phyloP scores from a whole-genome alignment of 2,113 vertebrate genomes.

The Dunckerocampus dactyliophorus region DNA sequence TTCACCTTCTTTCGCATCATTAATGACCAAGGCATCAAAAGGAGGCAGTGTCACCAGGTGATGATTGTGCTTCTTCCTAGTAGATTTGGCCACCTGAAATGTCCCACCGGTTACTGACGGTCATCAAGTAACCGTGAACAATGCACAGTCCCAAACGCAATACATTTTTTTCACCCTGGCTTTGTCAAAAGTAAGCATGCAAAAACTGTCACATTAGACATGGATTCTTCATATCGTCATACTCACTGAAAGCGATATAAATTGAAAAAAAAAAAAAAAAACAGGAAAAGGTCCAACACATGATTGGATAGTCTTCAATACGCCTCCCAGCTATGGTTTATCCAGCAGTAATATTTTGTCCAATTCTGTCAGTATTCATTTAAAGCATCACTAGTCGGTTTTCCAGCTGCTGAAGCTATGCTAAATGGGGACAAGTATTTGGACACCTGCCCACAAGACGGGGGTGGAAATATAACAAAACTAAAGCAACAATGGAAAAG shows the following conservation, averaged over 20 bases:
- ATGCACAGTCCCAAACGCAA: background rate
- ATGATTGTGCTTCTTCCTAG: background rate
- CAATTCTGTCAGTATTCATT: too few relatives aligned
- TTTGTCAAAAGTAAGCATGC: background rate
- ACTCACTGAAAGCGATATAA: background rate
- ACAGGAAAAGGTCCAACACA: background rate
- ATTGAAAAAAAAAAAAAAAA: background rate
- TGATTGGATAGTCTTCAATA: background rate
- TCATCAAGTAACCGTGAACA: too few relatives aligned
- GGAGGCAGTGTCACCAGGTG: background rate
- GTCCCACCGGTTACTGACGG: background rate
- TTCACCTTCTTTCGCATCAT: background rate
- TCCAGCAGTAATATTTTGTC: background rate
- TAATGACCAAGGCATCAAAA: background rate
- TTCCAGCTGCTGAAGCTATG: background rate
- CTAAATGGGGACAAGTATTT: background rate
- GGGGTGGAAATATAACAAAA: background rate
- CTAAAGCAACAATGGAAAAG: too few relatives aligned
- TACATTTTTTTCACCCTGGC: background rate
- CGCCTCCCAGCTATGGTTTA: background rate
- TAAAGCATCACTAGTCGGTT: too few relatives aligned
- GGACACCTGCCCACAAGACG: background rate
- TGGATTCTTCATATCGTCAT: background rate
- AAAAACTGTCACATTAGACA: background rate
- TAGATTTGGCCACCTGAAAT: background rate